These are phyloP conservation scores for Drosophila kohkoa DNA, from an alignment of 1,140 invertebrate genomes.

Conservation along the genomic window DNA sequence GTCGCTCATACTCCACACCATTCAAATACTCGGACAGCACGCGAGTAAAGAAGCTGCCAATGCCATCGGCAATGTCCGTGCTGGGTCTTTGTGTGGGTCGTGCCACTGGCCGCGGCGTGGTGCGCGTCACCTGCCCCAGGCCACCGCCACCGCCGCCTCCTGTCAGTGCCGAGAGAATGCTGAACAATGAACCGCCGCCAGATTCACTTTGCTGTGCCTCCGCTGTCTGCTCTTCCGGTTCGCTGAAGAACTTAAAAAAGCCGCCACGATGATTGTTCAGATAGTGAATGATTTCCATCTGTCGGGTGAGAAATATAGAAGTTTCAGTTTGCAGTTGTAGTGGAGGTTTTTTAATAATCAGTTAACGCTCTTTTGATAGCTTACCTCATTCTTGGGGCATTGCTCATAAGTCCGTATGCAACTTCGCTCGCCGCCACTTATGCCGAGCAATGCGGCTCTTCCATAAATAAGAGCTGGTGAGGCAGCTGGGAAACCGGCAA, in stretches of 20 bases:
- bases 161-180: constrained; percentile 74
- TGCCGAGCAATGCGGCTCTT: constrained; percentile 89
- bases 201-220: constrained; percentile 44
- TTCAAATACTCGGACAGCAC: constrained; percentile 77
- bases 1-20: constrained; percentile 74
- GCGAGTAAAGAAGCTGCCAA: constrained; percentile 79
- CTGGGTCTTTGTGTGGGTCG: constrained; percentile 64
- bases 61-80: constrained; percentile 74
- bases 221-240: constrained; percentile 74
- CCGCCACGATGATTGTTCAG: constrained; percentile 94
- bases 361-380: constrained; percentile 24
- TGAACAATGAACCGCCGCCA: constrained; percentile 66
- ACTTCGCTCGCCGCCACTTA: constrained; percentile 87
- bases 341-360: constrained; percentile 35
- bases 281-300: constrained; percentile 90
- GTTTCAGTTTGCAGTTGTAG: constrained; percentile 6
- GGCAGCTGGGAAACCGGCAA: constrained; percentile 84
- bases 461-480: constrained; percentile 90
- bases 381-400: constrained; percentile 89
- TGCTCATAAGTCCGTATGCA: constrained; percentile 89
- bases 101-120: constrained; percentile 49
- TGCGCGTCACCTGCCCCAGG: constrained; percentile 42
- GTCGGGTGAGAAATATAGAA: neutral
- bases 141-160: constrained; percentile 46
- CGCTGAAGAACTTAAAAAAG: constrained; percentile 92